Conservation (phyloP, 2,797 vertebrate genomes). For the Trematomus bernacchii region DNA sequence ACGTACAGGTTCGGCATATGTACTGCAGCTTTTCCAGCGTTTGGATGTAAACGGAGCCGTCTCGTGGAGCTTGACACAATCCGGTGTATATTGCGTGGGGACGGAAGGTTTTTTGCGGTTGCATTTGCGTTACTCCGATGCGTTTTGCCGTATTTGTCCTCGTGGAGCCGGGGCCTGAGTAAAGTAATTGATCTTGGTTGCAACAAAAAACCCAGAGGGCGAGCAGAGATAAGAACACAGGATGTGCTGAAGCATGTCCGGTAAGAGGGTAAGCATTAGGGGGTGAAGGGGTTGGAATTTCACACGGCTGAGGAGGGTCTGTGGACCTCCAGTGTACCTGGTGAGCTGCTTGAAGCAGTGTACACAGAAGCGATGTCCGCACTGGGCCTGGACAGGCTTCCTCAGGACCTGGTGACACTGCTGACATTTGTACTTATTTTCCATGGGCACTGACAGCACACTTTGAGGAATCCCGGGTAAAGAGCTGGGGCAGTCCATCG, state of each 20-base stretch:
- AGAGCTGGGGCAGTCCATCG: slow-evolving; percentile 85
- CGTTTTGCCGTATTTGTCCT: too few relatives aligned
- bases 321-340: slow-evolving; percentile 85
- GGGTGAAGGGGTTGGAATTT: slow-evolving; percentile 31
- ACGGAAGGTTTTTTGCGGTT: too few relatives aligned
- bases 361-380: slow-evolving; percentile 96
- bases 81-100: too few relatives aligned
- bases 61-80: too few relatives aligned
- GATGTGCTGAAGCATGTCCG: slow-evolving; percentile 57
- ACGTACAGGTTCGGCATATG: too few relatives aligned
- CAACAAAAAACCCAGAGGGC: slow-evolving; percentile 35
- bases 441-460: slow-evolving; percentile 92
- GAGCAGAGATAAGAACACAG: slow-evolving; percentile 49
- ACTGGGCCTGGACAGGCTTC: slow-evolving; percentile 95
- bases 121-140: too few relatives aligned
- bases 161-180: too few relatives aligned
- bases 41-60: too few relatives aligned
- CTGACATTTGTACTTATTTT: slow-evolving; percentile 96
- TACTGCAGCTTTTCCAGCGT: too few relatives aligned
- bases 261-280: slow-evolving; percentile 42
- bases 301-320: slow-evolving; percentile 47
- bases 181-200: slow-evolving; percentile 29
- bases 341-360: slow-evolving; percentile 93
- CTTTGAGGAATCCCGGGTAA: slow-evolving; percentile 92
- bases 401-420: slow-evolving; percentile 93